A percentile compares a stretch with the other conserved stretches of the same genome.
phyloP scores from a whole-genome alignment of 2,797 vertebrate genomes.

The Sebastes minor region DNA sequence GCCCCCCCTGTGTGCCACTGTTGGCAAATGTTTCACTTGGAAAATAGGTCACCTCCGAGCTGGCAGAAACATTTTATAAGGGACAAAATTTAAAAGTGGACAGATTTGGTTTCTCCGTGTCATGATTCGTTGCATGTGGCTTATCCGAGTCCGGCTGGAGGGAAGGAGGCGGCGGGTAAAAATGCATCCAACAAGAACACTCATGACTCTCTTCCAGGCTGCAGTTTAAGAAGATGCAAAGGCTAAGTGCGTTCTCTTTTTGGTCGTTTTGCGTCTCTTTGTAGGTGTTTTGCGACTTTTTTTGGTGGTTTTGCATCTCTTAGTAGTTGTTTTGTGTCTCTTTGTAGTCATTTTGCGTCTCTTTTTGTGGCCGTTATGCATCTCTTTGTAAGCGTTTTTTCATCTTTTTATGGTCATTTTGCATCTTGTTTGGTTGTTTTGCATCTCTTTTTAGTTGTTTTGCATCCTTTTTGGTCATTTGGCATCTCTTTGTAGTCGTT shows the following conservation, averaged over 20 bases:
- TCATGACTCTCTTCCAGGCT: background rate
- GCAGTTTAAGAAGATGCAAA: background rate
- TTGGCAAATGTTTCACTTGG: constrained; percentile 29
- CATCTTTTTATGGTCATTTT: too few relatives aligned
- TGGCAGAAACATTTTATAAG: constrained; percentile 23
- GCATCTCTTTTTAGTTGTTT: too few relatives aligned
- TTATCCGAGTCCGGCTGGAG: constrained; percentile 25
- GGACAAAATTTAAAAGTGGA: constrained; percentile 16
- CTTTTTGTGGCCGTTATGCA: too few relatives aligned
- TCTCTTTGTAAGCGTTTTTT: too few relatives aligned
- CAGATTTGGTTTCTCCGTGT: constrained; percentile 29
- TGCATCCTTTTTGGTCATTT: too few relatives aligned
- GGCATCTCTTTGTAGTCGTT: too few relatives aligned
- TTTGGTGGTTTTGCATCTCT: too few relatives aligned
- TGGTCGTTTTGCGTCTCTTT: too few relatives aligned
- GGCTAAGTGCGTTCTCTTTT: constrained; percentile 1
- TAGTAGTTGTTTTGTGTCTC: too few relatives aligned
- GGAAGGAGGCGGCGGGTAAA: background rate
- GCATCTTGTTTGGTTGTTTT: too few relatives aligned
- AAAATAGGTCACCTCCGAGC: constrained; percentile 39
- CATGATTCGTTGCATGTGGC: constrained; percentile 29
- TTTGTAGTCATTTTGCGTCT: too few relatives aligned
- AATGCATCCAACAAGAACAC: background rate
- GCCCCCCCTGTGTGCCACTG: background rate
- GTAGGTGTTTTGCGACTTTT: too few relatives aligned